phyloP scores from a whole-genome alignment of 1,140 invertebrate species.

The Delia radicum region DNA sequence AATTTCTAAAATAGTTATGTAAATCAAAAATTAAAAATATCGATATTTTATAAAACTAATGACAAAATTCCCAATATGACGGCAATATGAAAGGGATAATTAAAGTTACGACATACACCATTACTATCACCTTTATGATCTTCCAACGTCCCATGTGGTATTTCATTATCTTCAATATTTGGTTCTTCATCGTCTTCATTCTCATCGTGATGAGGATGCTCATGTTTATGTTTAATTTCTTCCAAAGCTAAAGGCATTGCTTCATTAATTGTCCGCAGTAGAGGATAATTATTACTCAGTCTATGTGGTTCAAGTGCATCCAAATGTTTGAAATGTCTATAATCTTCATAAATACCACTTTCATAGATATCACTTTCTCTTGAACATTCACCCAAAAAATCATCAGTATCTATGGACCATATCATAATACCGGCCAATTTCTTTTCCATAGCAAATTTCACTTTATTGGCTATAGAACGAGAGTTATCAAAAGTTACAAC shows the following conservation, averaged over 20 bases:
- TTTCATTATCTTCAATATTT: slow-evolving; percentile 38
- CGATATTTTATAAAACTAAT: not conserved
- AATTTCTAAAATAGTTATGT: not conserved
- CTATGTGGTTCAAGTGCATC: slow-evolving; percentile 47
- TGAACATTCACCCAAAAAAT: slow-evolving; percentile 69
- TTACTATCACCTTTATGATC: slow-evolving; percentile 28
- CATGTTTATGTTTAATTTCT: slow-evolving; percentile 58
- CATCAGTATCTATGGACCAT: slow-evolving; percentile 80
- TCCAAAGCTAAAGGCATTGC: slow-evolving; percentile 60
- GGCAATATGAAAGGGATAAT: not conserved
- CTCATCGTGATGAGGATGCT: slow-evolving; percentile 32
- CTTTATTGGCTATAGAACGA: slow-evolving; percentile 63
- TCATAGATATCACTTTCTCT: slow-evolving; percentile 56
- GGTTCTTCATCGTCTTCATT: slow-evolving; percentile 51
- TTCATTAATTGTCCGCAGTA: slow-evolving; percentile 67
- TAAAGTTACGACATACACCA: not conserved
- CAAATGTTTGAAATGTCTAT: slow-evolving; percentile 20
- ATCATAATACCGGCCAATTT: slow-evolving; percentile 78
- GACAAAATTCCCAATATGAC: not conserved
- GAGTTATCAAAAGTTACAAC: slow-evolving; percentile 66
- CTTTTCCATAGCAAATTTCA: slow-evolving; percentile 64
- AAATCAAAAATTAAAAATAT: not conserved
- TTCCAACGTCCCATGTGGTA: slow-evolving; percentile 28
- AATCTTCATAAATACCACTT: slow-evolving; percentile 51
- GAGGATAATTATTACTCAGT: slow-evolving; percentile 59